Percentiles rank a stretch among this genome's conserved stretches.
phyloP scores from a whole-genome alignment of 2,888 invertebrate species.

The Meteorus cinctellus region DNA sequence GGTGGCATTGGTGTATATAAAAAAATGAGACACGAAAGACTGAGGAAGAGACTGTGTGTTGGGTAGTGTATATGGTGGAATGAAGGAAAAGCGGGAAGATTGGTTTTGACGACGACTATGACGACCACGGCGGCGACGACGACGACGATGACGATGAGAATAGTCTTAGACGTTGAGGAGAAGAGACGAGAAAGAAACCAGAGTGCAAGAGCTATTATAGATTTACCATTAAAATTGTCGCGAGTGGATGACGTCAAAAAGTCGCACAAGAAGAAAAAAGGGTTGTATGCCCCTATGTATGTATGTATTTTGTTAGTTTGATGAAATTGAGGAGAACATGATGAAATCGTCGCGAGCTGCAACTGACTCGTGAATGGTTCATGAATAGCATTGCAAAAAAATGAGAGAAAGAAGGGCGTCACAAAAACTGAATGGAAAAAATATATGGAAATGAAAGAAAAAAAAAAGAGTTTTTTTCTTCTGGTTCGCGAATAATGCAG shows the following conservation, averaged over 20 bases:
- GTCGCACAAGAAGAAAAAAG: constrained; percentile 21
- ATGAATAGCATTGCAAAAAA: constrained; percentile 21
- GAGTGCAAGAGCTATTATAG: constrained; percentile 48
- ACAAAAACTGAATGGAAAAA: constrained; percentile 34
- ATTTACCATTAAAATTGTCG: constrained; percentile 53
- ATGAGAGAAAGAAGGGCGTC: constrained; percentile 7
- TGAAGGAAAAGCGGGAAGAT: constrained; percentile 14
- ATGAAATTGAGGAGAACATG: constrained; percentile 12
- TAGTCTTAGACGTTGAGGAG: constrained; percentile 35
- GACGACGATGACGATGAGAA: constrained; percentile 27
- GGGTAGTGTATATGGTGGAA: constrained; percentile 2
- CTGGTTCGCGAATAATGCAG: background rate
- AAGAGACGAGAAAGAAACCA: constrained; percentile 30
- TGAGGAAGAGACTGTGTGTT: constrained; percentile 22
- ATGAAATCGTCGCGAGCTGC: constrained; percentile 30
- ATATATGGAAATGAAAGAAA: constrained; percentile 35
- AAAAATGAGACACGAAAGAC: constrained; percentile 41
- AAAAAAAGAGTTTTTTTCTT: constrained; percentile 32
- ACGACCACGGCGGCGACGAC: constrained; percentile 15
- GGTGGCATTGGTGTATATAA: background rate
- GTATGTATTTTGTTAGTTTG: background rate
- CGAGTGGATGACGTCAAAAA: constrained; percentile 48
- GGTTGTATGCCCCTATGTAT: background rate
- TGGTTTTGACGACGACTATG: background rate
- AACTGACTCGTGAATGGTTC: constrained; percentile 37